Evolutionary conservation across 2,797 vertebrate genomes (phyloP).

Genomic region (Acanthurus tractus): DNA sequence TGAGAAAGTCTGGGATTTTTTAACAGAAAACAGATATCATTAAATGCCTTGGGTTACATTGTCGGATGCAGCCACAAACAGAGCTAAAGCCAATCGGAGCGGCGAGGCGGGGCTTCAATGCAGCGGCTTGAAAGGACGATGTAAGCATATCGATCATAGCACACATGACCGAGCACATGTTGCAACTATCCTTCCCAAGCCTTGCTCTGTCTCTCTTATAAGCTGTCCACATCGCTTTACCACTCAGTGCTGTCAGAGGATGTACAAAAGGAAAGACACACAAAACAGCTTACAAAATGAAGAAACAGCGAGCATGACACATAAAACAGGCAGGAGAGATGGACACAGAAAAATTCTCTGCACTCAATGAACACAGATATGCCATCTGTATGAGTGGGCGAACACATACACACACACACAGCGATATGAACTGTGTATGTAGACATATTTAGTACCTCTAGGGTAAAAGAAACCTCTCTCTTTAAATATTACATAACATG

Average conservation of each 20-base stretch:
- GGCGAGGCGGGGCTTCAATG: conserved; percentile 58
- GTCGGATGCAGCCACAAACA: conserved; percentile 59
- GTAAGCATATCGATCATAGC: conserved; percentile 72
- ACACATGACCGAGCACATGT: conserved; percentile 80
- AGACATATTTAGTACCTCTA: no score
- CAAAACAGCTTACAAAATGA: conserved; percentile 21
- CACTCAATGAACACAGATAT: conserved; percentile 29
- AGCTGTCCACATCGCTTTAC: conserved; percentile 46
- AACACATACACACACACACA: neutral
- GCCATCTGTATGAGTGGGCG: conserved; percentile 19
- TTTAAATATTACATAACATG: conserved; percentile 78
- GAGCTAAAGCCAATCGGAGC: conserved; percentile 60
- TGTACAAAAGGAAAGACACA: conserved; percentile 1
- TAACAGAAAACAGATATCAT: conserved; percentile 44
- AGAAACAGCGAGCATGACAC: neutral
- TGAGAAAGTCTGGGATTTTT: conserved; percentile 48
- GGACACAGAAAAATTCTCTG: conserved; percentile 38
- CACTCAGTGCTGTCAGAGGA: conserved; percentile 29
- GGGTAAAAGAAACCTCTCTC: conserved; percentile 59
- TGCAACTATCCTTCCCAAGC: conserved; percentile 57
- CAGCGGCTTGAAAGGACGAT: conserved; percentile 72
- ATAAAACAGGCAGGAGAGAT: conserved; percentile 15
- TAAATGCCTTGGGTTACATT: conserved; percentile 45
- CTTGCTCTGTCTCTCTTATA: conserved; percentile 34
- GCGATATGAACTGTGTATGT: no score